phyloP scores from a whole-genome alignment of 2,888 invertebrate species.

The Microctonus aethiopoides region DNA sequence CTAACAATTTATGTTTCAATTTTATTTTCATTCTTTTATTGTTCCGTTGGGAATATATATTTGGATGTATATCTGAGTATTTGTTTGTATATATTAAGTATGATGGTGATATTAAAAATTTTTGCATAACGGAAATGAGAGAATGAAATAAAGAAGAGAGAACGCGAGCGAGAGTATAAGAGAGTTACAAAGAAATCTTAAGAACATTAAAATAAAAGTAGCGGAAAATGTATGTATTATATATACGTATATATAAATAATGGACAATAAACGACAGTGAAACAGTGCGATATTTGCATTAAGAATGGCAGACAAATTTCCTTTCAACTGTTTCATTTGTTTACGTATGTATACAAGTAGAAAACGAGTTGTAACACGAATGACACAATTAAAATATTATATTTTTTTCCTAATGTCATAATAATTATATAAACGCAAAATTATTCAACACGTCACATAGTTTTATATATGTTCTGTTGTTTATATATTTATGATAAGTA shows the following conservation, averaged over 20 bases:
- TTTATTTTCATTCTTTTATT: background rate
- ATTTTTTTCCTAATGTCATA: no score
- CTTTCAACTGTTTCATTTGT: background rate
- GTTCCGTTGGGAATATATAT: background rate
- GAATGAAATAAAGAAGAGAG: background rate
- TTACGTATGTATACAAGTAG: background rate
- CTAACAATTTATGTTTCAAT: background rate
- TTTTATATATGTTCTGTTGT: no score
- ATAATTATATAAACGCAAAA: no score
- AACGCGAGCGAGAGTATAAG: background rate
- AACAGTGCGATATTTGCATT: constrained; percentile 20
- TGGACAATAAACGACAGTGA: constrained; percentile 24
- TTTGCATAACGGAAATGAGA: constrained; percentile 5
- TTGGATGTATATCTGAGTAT: background rate
- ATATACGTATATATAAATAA: background rate
- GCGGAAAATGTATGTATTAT: background rate
- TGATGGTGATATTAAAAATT: constrained; percentile 1
- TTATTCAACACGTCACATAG: no score
- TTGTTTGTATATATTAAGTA: background rate
- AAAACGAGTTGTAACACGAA: constrained; percentile 8
- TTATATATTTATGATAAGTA: no score
- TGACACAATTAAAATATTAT: constrained; percentile 8
- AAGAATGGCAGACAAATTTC: constrained; percentile 5
- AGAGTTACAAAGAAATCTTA: constrained; percentile 20
- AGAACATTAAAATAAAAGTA: background rate